Evolutionary conservation across 2,888 invertebrate species (phyloP), one percentile per base, ranked within the genome.

Genomic region (Eueremaeus valkanovi): DNA sequence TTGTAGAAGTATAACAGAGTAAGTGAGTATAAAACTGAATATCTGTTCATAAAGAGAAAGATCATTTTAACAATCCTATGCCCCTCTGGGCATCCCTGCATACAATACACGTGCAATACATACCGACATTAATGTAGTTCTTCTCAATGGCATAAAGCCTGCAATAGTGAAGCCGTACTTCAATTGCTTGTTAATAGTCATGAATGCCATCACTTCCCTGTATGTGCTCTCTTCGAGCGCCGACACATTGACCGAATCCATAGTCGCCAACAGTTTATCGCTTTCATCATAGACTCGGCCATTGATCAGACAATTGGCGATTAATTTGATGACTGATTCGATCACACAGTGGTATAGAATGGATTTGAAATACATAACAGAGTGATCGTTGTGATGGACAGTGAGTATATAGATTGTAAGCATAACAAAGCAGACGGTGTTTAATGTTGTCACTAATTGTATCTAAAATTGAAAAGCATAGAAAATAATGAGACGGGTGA

Each of bases 61-160:
- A 3, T 55, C 27, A 55, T 21, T 55, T 58, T 27, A 58, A 5
- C 27, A 27, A 8, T 29, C n/a, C n/a, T n/a, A n/a, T n/a, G n/a
- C n/a, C n/a, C n/a, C n/a, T n/a, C n/a, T n/a, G n/a, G n/a, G n/a
- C n/a, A n/a, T 29, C 24, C 0, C 3, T 29, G 16, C 1, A 9
- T 11, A 58, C 27, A 8, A 27, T 8, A 5, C 18, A 27, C 16
- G 2, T 58, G 18, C 3, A 29, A 6, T 1, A 58, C 58, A 6
- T 21, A 58, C 58, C 58, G 58, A 58, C 27, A 58, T 18, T 5
- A 58, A 21, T 13, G 58, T 29, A 16, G 29, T 58, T 21, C 21
- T 58, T 29, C 29, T 58, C 29, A 58, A 58, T 21, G 58, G 58
- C 58, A 58, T 58, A 31, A 58, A 58, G 3, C 58, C 58, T 29